phyloP scores from a whole-genome alignment of 2,797 vertebrate species.

The Sternotherus odoratus region DNA sequence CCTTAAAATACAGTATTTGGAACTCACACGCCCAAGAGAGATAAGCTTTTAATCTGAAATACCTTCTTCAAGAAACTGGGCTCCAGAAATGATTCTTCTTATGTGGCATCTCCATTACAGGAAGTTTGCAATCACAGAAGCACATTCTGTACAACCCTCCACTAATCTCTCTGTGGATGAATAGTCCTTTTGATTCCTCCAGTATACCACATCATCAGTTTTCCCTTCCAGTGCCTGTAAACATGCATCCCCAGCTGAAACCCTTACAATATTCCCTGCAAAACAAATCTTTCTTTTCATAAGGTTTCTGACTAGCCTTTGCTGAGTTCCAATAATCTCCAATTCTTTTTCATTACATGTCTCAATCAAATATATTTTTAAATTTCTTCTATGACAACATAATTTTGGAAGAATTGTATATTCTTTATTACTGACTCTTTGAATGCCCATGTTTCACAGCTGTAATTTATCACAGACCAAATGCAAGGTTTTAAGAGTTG shows the following conservation, averaged over 20 bases:
- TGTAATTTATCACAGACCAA: background rate
- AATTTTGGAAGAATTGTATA: background rate
- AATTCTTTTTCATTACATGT: background rate
- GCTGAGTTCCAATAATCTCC: background rate
- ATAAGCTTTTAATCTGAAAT: slow-evolving; percentile 1
- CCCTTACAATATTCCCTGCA: background rate
- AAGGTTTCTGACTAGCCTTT: background rate
- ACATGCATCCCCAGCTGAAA: background rate
- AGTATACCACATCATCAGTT: background rate
- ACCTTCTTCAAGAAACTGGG: background rate
- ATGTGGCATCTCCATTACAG: background rate
- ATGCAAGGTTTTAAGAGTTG: background rate
- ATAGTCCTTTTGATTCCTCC: background rate
- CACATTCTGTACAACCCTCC: background rate
- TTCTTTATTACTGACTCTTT: background rate
- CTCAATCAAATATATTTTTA: background rate
- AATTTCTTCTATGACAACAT: background rate
- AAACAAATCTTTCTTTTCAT: background rate
- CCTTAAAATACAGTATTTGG: background rate
- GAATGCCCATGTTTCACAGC: background rate
- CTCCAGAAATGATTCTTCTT: background rate
- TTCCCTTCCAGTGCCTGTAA: background rate
- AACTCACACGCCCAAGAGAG: background rate
- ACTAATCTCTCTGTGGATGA: background rate
- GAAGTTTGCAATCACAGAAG: background rate